Conservation (phyloP, 2,113 vertebrate species). For the Salvator merianae region DNA sequence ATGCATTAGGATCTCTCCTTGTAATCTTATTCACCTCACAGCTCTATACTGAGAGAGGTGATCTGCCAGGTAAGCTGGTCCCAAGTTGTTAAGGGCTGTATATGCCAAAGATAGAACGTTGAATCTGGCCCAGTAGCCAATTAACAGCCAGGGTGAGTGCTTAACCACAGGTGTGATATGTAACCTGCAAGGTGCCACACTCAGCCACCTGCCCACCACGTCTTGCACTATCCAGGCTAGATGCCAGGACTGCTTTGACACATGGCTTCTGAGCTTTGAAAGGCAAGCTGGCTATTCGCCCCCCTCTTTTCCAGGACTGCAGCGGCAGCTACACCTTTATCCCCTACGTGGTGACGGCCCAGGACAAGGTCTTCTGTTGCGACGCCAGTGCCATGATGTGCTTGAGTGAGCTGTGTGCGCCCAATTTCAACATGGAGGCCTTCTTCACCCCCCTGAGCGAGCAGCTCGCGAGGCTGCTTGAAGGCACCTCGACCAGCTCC, state of each 20-base stretch:
- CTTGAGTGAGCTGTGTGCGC: conserved; percentile 81
- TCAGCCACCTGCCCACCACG: no score
- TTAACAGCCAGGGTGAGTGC: no score
- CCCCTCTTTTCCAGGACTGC: conserved; percentile 76
- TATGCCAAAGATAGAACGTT: no score
- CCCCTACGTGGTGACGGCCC: conserved; percentile 83
- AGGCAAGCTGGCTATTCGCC: not conserved
- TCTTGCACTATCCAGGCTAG: not conserved
- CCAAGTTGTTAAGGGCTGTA: no score
- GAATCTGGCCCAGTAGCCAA: no score
- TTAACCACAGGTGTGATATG: no score
- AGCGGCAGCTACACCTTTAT: conserved; percentile 87
- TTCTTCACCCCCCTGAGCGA: conserved; percentile 81
- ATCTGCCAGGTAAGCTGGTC: no score
- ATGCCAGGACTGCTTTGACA: not conserved
- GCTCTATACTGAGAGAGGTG: no score
- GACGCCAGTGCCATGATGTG: conserved; percentile 74
- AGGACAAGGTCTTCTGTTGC: conserved; percentile 85
- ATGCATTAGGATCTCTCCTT: no score
- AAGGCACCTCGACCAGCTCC: conserved; percentile 80
- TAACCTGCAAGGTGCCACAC: no score
- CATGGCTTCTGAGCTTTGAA: not conserved
- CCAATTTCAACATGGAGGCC: conserved; percentile 78
- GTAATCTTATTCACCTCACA: no score
- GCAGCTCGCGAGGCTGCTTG: conserved; percentile 78